A percentile compares a stretch with the other conserved stretches of the same genome.
These are phyloP conservation scores for Grammomys dolichurus DNA, from an alignment of 2,113 vertebrate genomes.

Conservation along the genomic window DNA sequence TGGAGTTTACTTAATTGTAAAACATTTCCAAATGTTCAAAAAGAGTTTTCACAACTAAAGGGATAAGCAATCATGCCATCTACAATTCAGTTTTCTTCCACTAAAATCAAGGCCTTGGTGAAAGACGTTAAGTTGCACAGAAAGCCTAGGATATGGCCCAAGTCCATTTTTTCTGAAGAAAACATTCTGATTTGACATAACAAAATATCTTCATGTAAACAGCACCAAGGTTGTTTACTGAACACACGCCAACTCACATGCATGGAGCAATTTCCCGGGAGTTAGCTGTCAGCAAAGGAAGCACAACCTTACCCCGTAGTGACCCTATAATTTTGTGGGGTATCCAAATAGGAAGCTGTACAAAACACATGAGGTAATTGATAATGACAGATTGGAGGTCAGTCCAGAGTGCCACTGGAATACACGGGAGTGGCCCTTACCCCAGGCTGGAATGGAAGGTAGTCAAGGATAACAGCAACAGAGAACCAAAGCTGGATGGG, in stretches of 20 bases:
- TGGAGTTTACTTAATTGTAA: neutral
- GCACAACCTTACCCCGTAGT: neutral
- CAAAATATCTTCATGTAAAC: constrained; percentile 11
- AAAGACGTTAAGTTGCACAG: constrained; percentile 2
- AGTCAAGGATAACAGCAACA: neutral
- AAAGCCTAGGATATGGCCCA: neutral
- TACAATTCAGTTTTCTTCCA: neutral
- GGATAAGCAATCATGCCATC: neutral
- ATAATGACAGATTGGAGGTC: neutral
- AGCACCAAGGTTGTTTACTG: neutral
- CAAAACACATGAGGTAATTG: neutral
- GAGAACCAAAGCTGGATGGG: neutral
- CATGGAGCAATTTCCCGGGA: neutral
- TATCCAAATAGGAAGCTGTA: neutral
- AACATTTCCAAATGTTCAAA: neutral
- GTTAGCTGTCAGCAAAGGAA: neutral
- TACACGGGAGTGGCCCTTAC: neutral
- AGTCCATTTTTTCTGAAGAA: neutral
- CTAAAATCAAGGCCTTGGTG: neutral
- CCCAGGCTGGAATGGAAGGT: neutral
- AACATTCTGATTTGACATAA: constrained; percentile 28
- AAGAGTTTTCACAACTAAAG: constrained; percentile 36
- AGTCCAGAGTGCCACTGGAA: neutral
- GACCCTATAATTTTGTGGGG: neutral
- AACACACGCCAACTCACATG: neutral